Base-by-base conservation (phyloP, 2,888 invertebrate genomes). In the Lacanobia oleracea region DNA sequence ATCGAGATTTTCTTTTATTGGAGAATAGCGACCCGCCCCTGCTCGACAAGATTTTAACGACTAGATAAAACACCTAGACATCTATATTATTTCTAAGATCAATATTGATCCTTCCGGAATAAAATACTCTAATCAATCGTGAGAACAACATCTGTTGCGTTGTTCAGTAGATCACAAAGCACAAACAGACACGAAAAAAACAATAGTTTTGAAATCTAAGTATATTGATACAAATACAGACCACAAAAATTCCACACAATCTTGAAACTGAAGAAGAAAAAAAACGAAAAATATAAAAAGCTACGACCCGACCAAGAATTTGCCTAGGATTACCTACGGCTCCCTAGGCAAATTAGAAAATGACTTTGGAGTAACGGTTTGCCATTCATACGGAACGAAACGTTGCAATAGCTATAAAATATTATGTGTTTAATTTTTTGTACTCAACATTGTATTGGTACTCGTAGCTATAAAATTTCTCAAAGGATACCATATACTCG, bases 351-450 rank as follows among this genome's bases (percentile, higher is more conserved):
- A n/a, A n/a, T n/a, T n/a, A n/a, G n/a, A n/a, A n/a, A n/a, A n/a
- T n/a, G n/a, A n/a, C 40, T 40, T 40, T 40, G 40, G 6, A 37
- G 9, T 40, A 40, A 40, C 9, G 33, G 2, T 33, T 33, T 33
- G 33, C 33, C 33, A 33, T 33, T 33, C 33, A 33, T 33, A 33
- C 0, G 5, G 33, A 33, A 33, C 33, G 33, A 33, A 10, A 33
- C 23, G 14, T 65, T 16, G 4, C 10, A 50, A 23, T 37, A 71
- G n/a, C 23, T n/a, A 48, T 23, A 72, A 48, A 23, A 54, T 37
- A 14, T 48, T 14, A 66, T 12, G 18, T 9, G 48, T n/a, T 37
- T 23, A 62, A 33, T 33, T 48, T 23, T 14, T n/a, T n/a, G 1
- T 5, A 54, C 0, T n/a, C 1, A 23, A 45, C n/a, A 48, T 37